A percentile compares a stretch with the other conserved stretches of the same genome.
These are phyloP conservation scores for Coptodon bakossiorum DNA, from an alignment of 2,113 vertebrate genomes.

Conservation along the genomic window DNA sequence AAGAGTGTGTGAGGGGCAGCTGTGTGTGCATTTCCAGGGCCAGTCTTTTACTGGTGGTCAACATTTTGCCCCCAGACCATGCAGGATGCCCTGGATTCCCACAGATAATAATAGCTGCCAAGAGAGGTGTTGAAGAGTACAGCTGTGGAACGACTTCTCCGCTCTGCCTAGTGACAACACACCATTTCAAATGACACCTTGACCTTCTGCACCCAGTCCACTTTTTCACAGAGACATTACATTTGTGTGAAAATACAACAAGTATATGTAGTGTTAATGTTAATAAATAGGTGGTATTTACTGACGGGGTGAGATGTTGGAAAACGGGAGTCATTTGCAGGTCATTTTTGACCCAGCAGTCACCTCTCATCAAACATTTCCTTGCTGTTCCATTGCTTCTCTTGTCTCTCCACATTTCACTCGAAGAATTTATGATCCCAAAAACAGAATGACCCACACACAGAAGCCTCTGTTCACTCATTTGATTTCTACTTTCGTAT, in stretches of 20 bases:
- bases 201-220: background rate
- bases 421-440: constrained; percentile 34
- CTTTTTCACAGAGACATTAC: background rate
- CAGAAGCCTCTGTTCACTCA: background rate
- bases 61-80: constrained; percentile 44
- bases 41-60: constrained; percentile 40
- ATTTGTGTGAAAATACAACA: background rate
- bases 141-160: constrained; percentile 11
- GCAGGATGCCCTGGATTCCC: constrained; percentile 59
- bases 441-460: constrained; percentile 3
- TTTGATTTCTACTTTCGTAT: background rate
- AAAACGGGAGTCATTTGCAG: background rate
- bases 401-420: constrained; percentile 13
- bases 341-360: background rate
- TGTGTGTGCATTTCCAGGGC: constrained; percentile 64
- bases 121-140: constrained; percentile 24
- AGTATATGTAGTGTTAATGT: background rate
- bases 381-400: background rate
- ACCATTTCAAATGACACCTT: background rate
- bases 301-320: background rate
- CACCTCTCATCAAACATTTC: background rate
- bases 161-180: constrained; percentile 1
- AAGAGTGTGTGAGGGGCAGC: constrained; percentile 32
- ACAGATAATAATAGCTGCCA: constrained; percentile 65
- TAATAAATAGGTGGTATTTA: background rate